Base-by-base conservation (phyloP, 1,140 invertebrate species). In the Ceratina calcarata region DNA sequence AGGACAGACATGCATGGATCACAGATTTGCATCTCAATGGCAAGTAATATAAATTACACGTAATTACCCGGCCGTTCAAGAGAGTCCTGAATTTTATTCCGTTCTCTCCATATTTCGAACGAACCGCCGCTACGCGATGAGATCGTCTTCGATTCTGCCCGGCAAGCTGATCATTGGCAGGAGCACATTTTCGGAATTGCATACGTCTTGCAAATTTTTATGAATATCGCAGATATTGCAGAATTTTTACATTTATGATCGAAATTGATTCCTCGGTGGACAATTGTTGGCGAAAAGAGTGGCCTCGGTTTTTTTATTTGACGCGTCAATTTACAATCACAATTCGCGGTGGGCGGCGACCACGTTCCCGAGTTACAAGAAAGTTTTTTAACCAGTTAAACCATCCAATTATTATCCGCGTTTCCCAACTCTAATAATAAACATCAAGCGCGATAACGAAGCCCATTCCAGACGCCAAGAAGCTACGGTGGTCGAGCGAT, bases 41-140 rank as follows among this genome's bases (percentile, higher is more conserved):
- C 83, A 86, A 91, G 92, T 93, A 93, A 93, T 92, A 92, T 93
- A 93, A 93, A 93, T 93, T 93, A 92, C 90, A 92, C 87, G 89
- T 90, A 93, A 93, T 93, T 93, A 93, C 92, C 88, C 82, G 83
- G 77, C 68, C 83, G 84, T 90, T 90, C 90, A 85, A 88, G 86
- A 88, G 86, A 87, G 87, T 89, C 81, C 86, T 88, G 87, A 88
- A 91, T 91, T 91, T 91, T 90, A 91, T 89, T 90, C 87, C 84
- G 79, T 77, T 86, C 89, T 84, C 89, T 91, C 90, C 89, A 86
- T 81, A 84, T 70, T 79, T 71, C 16, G 20, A 32, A 20, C 16
- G 22, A 32, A 69, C 18, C 7, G 51, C 37, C 57, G 37, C n/a
- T 45, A 53, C 45, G 55, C 4, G 0, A 18, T n/a, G 60, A 78